Percentiles rank a stretch among this genome's conserved stretches.
Conservation (phyloP, 2,113 vertebrate genomes). For the Rhodinocichla rosea region DNA sequence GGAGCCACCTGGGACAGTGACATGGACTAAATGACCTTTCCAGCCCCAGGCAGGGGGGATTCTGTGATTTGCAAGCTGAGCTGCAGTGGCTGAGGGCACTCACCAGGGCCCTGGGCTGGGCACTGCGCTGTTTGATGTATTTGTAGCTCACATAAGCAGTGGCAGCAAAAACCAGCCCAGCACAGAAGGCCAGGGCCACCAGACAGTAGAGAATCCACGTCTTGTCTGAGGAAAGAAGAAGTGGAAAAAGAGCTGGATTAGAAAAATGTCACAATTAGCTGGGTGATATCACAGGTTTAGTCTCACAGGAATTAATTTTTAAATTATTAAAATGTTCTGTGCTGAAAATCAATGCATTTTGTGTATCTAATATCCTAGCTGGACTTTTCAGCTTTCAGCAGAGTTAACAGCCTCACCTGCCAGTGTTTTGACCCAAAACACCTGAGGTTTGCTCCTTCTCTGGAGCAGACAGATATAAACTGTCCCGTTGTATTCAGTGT, state of each 20-base stretch:
- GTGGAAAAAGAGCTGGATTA: not conserved
- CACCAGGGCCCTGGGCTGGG: constrained; percentile 72
- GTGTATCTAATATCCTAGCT: not conserved
- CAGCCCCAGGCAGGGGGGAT: not conserved
- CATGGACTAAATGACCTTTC: not conserved
- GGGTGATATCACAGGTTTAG: not conserved
- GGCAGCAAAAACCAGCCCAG: constrained; percentile 6
- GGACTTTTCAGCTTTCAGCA: not conserved
- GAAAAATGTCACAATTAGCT: not conserved
- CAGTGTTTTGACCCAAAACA: constrained; percentile 66
- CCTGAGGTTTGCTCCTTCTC: constrained; percentile 49
- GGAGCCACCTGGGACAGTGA: not conserved
- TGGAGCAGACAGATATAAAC: not conserved
- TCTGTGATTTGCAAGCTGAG: not conserved
- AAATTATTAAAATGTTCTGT: rapidly evolving
- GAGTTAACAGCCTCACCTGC: constrained; percentile 61
- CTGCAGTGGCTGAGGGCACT: constrained; percentile 7
- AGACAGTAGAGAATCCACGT: constrained; percentile 66
- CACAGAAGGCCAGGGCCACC: constrained; percentile 2
- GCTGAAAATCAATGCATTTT: not conserved
- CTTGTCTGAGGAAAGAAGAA: constrained; percentile 57
- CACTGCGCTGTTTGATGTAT: constrained; percentile 62
- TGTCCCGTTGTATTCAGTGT: constrained; percentile 68
- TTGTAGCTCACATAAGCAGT: constrained; percentile 54
- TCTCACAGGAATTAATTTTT: not conserved